Conservation (phyloP, 2,113 vertebrate genomes). For the Actinemys pallida region DNA sequence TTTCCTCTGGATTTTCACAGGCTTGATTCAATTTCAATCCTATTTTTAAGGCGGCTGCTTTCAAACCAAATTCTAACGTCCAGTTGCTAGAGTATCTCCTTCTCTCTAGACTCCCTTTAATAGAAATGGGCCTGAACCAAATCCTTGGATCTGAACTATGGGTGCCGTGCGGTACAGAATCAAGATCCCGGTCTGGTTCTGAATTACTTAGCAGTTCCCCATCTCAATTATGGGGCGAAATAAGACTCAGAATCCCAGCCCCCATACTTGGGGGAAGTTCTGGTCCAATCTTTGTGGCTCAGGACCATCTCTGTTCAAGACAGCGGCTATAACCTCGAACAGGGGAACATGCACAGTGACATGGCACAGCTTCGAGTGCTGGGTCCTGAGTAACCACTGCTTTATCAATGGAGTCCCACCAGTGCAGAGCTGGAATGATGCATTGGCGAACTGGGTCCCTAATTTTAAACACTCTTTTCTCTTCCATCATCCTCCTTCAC, state of each 20-base stretch:
- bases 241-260: neutral
- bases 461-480: neutral
- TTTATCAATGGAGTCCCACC: neutral
- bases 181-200: neutral
- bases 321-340: neutral
- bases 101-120: neutral
- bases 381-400: neutral
- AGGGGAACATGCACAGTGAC: neutral
- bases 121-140: neutral
- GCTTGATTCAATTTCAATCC: slow-evolving; percentile 45
- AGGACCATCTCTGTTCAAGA: neutral
- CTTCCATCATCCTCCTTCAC: neutral
- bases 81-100: neutral
- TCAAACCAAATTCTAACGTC: neutral
- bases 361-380: neutral
- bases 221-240: neutral
- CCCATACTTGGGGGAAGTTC: accelerated
- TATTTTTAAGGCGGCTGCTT: slow-evolving; percentile 21
- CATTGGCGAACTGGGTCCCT: accelerated
- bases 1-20: slow-evolving; percentile 66
- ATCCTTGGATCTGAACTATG: neutral
- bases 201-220: neutral
- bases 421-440: accelerated
- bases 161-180: neutral
- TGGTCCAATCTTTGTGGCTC: neutral